A percentile compares a stretch with the other conserved stretches of the same genome.
Evolutionary conservation across 2,888 invertebrate genomes (phyloP).

Genomic region (Xestia ashworthii): DNA sequence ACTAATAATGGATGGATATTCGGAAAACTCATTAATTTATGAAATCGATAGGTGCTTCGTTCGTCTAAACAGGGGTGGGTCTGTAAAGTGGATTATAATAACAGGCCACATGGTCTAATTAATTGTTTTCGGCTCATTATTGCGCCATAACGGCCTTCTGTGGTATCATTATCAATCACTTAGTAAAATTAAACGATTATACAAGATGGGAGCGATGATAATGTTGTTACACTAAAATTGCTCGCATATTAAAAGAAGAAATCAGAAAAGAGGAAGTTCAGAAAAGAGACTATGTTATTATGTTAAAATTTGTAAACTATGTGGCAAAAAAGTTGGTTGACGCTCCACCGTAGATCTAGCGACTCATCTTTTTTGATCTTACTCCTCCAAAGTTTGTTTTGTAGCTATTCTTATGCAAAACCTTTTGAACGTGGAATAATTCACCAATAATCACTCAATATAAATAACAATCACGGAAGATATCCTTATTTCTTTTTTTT

Average conservation of each 20-base stretch:
- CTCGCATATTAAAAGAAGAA: neutral
- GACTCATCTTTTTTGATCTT: too few relatives aligned
- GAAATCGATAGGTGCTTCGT: constrained; percentile 35
- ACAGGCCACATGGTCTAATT: constrained; percentile 31
- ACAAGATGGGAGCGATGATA: constrained; percentile 7
- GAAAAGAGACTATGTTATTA: neutral
- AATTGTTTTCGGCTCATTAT: constrained; percentile 52
- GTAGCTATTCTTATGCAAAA: too few relatives aligned
- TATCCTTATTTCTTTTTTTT: too few relatives aligned
- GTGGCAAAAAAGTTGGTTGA: too few relatives aligned
- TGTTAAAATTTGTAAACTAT: too few relatives aligned
- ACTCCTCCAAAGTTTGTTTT: too few relatives aligned
- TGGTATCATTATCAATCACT: constrained; percentile 37
- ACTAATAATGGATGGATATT: constrained; percentile 21
- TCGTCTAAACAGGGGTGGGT: constrained; percentile 22
- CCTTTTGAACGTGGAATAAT: too few relatives aligned
- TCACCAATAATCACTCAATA: too few relatives aligned
- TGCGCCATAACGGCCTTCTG: constrained; percentile 10
- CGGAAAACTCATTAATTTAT: constrained; percentile 24
- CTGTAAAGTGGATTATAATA: constrained; percentile 55
- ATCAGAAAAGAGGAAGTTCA: neutral
- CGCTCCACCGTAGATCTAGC: too few relatives aligned
- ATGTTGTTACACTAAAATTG: neutral
- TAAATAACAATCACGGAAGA: too few relatives aligned
- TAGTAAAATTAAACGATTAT: constrained; percentile 38